Base-by-base conservation (phyloP, 2,797 vertebrate genomes). In the Diglossa cyanea region DNA sequence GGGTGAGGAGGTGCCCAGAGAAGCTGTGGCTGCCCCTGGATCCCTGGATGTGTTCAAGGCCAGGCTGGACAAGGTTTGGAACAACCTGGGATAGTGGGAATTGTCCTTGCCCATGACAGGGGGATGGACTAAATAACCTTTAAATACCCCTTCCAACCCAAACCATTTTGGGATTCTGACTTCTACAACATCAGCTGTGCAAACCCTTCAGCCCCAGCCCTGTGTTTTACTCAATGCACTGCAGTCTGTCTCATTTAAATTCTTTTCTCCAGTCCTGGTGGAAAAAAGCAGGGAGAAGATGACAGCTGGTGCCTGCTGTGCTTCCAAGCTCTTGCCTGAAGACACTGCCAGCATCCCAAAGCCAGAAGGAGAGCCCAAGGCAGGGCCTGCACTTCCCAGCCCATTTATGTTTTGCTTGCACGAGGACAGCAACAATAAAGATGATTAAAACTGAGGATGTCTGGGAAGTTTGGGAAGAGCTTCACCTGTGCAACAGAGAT, bases 381-480 rank as follows among this genome's bases (percentile, higher is more conserved):
- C 61, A 35, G 33, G 1, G 1, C 28, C 58, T 10, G 9, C 47
- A 30, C 58, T 51, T 89, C 37, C 66, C 71, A 60, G 33, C 30
- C 55, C 3, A 0, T 61, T 96, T 61, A 17, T 3, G 2, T n/a
- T 77, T 33, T 13, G 17, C 25, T 78, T 39, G 31, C 28, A 2
- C 0, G 7, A 7, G 14, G n/a, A 71, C 77, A 76, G 28, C 2
- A 15, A 13, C 25, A 57, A n/a, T 2, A 60, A 67, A 68, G 12
- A 9, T 4, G 1, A 35, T 31, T 35, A n/a, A 61, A 76, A 81
- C 20, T 3, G 17, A 70, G 13, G 45, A 9, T 47, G 17, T 12
- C n/a, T 1, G 0, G 51, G 13, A 39, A 44, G 20, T 44, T 20
- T 19, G 9, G 21, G 3, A 50, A 45, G 30, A 0, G 5, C 24